phyloP scores from a whole-genome alignment of 2,888 invertebrate species.

The Holacanthella duospinosa region DNA sequence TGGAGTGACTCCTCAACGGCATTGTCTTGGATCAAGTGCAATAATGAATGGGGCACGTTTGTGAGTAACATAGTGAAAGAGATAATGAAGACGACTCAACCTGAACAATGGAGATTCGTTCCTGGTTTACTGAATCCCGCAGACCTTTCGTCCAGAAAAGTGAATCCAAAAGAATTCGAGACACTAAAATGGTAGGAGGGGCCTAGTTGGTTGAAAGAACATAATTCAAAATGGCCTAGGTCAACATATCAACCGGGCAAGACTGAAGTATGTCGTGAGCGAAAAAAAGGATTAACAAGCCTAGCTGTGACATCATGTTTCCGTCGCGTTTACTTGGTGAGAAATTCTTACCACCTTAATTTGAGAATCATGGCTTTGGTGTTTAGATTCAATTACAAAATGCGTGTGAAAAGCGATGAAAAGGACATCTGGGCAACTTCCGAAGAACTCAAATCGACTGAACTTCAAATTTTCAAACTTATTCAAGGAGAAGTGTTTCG shows the following conservation, averaged over 20 bases:
- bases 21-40: constrained; percentile 8
- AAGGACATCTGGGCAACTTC: neutral
- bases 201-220: neutral
- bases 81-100: neutral
- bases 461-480: neutral
- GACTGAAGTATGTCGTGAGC: neutral
- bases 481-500: neutral
- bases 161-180: neutral
- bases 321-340: neutral
- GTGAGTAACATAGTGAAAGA: constrained; percentile 11
- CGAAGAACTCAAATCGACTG: neutral
- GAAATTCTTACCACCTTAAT: neutral
- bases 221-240: neutral
- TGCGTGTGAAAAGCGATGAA: neutral
- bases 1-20: constrained; percentile 12
- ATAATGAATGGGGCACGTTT: constrained; percentile 12
- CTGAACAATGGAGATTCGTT: neutral
- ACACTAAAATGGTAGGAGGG: constrained; percentile 3
- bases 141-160: neutral
- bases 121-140: neutral
- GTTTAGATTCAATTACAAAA: neutral
- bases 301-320: neutral
- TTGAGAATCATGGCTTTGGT: neutral
- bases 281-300: neutral
- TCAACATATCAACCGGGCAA: neutral